These are phyloP conservation scores for Ochropleura plecta DNA, from an alignment of 2,888 invertebrate genomes.

Conservation along the genomic window DNA sequence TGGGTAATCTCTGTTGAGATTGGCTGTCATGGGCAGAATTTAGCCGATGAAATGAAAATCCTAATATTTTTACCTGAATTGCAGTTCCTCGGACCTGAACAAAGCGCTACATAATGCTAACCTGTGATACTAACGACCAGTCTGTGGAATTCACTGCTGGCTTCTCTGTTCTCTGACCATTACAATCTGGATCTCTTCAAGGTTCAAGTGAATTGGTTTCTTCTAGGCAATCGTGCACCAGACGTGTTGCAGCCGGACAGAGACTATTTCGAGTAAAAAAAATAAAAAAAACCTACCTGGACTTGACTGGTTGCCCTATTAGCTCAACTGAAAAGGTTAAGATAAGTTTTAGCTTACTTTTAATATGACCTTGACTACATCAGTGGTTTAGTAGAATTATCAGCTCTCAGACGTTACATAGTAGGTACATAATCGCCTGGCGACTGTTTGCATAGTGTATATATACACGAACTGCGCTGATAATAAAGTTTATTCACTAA, in stretches of 20 bases:
- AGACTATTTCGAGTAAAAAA: neutral
- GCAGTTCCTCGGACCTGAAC: neutral
- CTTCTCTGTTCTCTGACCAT: neutral
- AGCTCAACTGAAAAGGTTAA: neutral
- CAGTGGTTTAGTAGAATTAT: constrained; percentile 8
- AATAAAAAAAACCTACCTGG: neutral
- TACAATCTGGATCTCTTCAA: too few relatives aligned
- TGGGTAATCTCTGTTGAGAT: neutral
- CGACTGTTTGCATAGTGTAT: constrained; percentile 14
- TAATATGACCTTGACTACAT: constrained; percentile 1
- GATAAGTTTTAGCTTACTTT: neutral
- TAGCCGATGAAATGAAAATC: neutral
- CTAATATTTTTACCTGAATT: neutral
- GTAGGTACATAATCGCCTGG: constrained; percentile 13
- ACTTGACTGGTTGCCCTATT: neutral
- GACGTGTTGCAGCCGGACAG: neutral
- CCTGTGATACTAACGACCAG: neutral
- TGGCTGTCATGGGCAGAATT: neutral
- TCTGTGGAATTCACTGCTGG: neutral
- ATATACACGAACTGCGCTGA: neutral
- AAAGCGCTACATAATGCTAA: neutral
- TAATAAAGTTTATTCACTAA: constrained; percentile 15
- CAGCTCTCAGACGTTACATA: constrained; percentile 15
- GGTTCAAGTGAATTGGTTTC: neutral
- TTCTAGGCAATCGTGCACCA: neutral